These are phyloP conservation scores for Argyra leucocephala DNA, from an alignment of 2,888 invertebrate genomes.

Conservation along the genomic window DNA sequence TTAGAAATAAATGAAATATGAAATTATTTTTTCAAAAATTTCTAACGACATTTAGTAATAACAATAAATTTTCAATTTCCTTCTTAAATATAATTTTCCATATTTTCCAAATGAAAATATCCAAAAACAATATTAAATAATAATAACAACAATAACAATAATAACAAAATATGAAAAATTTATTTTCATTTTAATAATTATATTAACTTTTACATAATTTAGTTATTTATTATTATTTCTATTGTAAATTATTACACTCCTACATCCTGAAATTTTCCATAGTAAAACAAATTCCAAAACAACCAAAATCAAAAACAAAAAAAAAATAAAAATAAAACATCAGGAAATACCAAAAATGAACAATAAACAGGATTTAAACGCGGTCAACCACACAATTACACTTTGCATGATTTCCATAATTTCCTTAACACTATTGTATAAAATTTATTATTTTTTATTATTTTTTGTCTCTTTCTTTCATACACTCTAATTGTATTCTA, in stretches of 20 bases:
- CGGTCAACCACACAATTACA: slow-evolving; percentile 6
- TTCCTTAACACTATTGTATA: not conserved
- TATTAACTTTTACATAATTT: not conserved
- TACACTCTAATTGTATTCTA: not conserved
- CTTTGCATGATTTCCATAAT: slow-evolving; percentile 3
- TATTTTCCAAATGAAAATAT: not conserved
- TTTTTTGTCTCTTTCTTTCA: not conserved
- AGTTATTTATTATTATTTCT: not conserved
- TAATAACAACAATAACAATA: too few relatives aligned
- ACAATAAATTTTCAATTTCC: not conserved
- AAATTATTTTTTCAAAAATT: too few relatives aligned
- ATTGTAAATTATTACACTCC: not conserved
- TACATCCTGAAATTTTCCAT: not conserved
- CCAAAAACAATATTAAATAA: too few relatives aligned
- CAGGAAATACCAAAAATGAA: not conserved
- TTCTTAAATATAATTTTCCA: not conserved
- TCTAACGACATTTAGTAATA: not conserved
- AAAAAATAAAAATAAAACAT: not conserved
- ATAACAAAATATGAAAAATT: not conserved
- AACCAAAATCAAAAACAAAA: not conserved
- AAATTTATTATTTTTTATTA: not conserved
- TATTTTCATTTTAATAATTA: not conserved
- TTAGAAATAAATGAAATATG: too few relatives aligned
- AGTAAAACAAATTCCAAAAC: not conserved
- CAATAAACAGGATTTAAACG: slow-evolving; percentile 6